phyloP scores from a whole-genome alignment of 1,140 invertebrate genomes.

The Argopecten irradians region DNA sequence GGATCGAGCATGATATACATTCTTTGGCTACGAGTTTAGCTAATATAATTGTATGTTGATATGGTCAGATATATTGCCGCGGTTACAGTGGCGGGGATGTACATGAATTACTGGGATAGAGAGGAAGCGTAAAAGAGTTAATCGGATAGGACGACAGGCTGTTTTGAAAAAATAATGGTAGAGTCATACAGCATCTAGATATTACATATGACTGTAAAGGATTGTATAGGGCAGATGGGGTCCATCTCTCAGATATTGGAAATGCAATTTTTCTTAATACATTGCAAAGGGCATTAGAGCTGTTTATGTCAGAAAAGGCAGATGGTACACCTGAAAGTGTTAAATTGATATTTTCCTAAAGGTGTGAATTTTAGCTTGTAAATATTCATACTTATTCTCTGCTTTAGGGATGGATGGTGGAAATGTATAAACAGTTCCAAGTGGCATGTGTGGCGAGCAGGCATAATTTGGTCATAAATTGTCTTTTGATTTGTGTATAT shows the following conservation, averaged over 20 bases:
- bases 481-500: no score
- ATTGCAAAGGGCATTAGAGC: neutral
- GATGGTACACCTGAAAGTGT: no score
- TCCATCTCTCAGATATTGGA: neutral
- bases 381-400: no score
- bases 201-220: neutral
- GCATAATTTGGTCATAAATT: no score
- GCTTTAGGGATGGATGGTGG: no score
- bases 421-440: no score
- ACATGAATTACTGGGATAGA: neutral
- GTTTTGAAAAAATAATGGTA: neutral
- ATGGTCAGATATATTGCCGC: slow-evolving; percentile 24
- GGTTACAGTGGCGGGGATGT: neutral
- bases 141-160: neutral
- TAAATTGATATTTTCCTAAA: no score
- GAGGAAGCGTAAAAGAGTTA: neutral
- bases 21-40: neutral
- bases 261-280: neutral
- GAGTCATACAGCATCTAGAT: neutral
- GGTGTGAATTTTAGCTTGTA: no score
- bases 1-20: neutral
- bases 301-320: no score
- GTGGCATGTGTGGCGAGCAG: no score
- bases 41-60: neutral
- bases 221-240: neutral